Evolutionary conservation across 2,113 vertebrate species (phyloP), one percentile per base, ranked within the genome.

Genomic region (Nothoprocta perdicaria): DNA sequence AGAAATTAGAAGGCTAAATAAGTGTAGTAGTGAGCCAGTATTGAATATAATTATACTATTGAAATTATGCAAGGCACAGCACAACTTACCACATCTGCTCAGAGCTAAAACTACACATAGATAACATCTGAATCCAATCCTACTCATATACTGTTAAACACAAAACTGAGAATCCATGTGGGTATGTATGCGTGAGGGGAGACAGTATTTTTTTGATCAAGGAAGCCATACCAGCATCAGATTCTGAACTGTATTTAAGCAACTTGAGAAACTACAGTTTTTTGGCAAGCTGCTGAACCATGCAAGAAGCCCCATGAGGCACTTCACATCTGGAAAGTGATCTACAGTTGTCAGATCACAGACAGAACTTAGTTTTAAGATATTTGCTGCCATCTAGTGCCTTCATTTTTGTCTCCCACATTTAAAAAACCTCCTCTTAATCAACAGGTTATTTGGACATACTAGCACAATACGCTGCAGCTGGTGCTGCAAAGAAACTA

Each of bases 361-460:
- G 16, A 12, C 10, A 55, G 27, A 72, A 10, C 12, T 29, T 35
- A 33, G 79, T 97, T 97, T 86, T 89, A 88, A 84, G 94, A 94
- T 62, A 66, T 95, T 96, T 98, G 97, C 96, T 97, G 98, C 97
- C 98, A 97, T 96, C 98, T 98, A 96, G 96, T 95, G 98, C 72
- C 75, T 35, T 22, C 31, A 43, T 43, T 65, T 22, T 46, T 55
- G 1, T 40, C 72, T 80, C 31, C 50, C 79, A 2, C 13, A 9
- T 69, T 68, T 40, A 2, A 33, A 81, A 33, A 65, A 23, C 5
- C 8, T 57, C 1, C 1, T 27, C 6, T 58, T 33, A 1, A 0
- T 3, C 63, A 60, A 35, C 48, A 27, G 33, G 21, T 43, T 61
- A 27, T 86, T 46, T 9, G 3, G 35, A 41, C 60, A 26, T 12